These are phyloP conservation scores for Eumeta japonica DNA, from an alignment of 1,140 invertebrate genomes.

Conservation along the genomic window DNA sequence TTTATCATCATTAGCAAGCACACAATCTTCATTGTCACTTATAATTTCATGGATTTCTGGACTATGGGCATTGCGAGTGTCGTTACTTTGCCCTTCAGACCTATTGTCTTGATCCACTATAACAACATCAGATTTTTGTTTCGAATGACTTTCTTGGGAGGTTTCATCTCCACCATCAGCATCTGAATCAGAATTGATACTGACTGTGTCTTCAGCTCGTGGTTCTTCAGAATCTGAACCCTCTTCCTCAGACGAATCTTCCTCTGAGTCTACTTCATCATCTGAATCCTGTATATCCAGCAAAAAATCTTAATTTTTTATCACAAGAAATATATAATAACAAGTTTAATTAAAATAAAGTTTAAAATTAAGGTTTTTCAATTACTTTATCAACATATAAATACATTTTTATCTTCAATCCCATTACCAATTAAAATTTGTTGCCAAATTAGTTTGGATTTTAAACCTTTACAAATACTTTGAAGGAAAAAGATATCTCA, in stretches of 20 bases:
- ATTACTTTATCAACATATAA: background rate
- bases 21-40: conserved; percentile 33
- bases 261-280: conserved; percentile 19
- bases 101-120: conserved; percentile 19
- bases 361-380: background rate
- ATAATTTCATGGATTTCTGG: conserved; percentile 27
- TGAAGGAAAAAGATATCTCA: too few relatives aligned
- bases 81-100: conserved; percentile 17
- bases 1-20: conserved; percentile 23
- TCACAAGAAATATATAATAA: background rate
- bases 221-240: conserved; percentile 15
- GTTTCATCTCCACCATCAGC: conserved; percentile 47
- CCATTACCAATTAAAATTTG: background rate
- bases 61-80: conserved; percentile 15
- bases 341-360: background rate
- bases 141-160: conserved; percentile 49
- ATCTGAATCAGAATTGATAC: conserved; percentile 27
- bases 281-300: conserved; percentile 19
- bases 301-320: too few relatives aligned
- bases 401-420: background rate
- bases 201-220: conserved; percentile 23
- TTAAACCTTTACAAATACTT: too few relatives aligned
- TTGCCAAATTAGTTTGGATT: background rate
- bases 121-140: conserved; percentile 32
- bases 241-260: conserved; percentile 20